phyloP scores from a whole-genome alignment of 53 echinoderm and acorn worm species.

The Echinometra lucunter region DNA sequence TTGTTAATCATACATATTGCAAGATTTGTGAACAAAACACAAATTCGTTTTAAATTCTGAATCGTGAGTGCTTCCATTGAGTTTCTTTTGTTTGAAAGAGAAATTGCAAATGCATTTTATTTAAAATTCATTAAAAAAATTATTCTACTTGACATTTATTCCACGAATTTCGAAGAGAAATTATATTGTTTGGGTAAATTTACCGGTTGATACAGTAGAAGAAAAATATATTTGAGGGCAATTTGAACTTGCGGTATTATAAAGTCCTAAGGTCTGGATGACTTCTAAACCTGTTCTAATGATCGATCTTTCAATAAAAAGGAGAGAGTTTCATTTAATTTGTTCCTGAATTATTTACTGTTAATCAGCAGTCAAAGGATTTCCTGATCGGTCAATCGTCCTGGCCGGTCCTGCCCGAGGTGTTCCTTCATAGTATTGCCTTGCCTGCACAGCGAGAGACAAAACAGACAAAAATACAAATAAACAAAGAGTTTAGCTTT shows the following conservation, averaged over 20 bases:
- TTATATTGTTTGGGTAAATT: not conserved
- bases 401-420: not conserved
- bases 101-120: not conserved
- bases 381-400: constrained; percentile 15
- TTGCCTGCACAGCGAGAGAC: constrained; percentile 7
- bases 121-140: not conserved
- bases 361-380: constrained; percentile 39
- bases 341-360: constrained; percentile 23
- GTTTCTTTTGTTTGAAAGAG: not conserved
- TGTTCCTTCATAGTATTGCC: constrained; percentile 49
- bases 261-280: not conserved
- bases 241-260: not conserved
- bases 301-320: not conserved
- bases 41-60: not conserved
- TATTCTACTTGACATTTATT: not conserved
- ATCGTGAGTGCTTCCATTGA: not conserved
- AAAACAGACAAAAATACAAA: not conserved
- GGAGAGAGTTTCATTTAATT: constrained; percentile 25
- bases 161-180: not conserved
- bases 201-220: not conserved
- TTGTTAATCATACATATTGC: constrained; percentile 34
- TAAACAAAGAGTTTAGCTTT: no score
- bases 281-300: not conserved
- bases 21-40: not conserved
- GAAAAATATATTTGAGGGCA: not conserved